Percentiles rank a stretch among this genome's conserved stretches.
Conservation (phyloP, 2,797 vertebrate genomes). For the Paratrypauchen microcephalus region DNA sequence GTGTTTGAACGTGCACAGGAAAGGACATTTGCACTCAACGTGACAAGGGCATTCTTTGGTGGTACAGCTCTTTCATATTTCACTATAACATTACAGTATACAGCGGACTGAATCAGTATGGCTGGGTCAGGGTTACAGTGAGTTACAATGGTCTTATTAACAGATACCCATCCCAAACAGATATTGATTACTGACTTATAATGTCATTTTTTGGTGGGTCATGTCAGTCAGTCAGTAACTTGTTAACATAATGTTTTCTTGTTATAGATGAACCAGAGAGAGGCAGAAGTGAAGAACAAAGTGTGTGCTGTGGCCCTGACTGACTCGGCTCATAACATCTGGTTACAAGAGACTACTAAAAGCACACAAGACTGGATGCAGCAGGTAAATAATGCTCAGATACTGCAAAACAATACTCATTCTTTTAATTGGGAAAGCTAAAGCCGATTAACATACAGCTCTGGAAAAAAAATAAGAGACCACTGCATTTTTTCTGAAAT, state of each 20-base stretch:
- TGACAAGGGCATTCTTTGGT: constrained; percentile 69
- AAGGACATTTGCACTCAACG: constrained; percentile 70
- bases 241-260: constrained; percentile 34
- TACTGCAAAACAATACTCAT: neutral
- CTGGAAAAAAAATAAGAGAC: too few relatives aligned
- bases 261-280: constrained; percentile 93
- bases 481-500: too few relatives aligned
- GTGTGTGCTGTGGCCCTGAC: constrained; percentile 93
- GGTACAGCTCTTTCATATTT: constrained; percentile 65
- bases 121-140: constrained; percentile 24
- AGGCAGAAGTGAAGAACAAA: constrained; percentile 89
- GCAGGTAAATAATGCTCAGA: constrained; percentile 81
- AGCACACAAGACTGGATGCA: constrained; percentile 94
- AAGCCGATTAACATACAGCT: neutral
- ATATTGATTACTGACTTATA: neutral
- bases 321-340: constrained; percentile 96
- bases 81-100: constrained; percentile 61
- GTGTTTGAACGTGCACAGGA: constrained; percentile 60
- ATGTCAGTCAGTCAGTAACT: constrained; percentile 14
- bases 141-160: constrained; percentile 18
- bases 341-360: constrained; percentile 95
- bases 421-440: neutral
- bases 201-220: neutral
- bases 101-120: constrained; percentile 55
- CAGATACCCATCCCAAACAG: neutral